phyloP scores from a whole-genome alignment of 1,140 invertebrate species.

The Diorhabda elongata region DNA sequence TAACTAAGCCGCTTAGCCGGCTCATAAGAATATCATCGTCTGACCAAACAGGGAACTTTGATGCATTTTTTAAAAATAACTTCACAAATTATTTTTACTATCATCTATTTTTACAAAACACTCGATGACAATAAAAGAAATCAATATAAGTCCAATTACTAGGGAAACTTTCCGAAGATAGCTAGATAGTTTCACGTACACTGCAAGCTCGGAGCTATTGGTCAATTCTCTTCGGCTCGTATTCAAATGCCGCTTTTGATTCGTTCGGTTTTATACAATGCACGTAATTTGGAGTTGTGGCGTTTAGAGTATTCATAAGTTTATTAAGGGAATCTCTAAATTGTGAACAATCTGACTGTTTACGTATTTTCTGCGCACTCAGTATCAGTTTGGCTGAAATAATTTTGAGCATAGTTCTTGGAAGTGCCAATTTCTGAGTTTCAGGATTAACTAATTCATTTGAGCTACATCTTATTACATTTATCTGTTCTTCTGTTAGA shows the following conservation, averaged over 20 bases:
- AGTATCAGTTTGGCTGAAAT: constrained; percentile 50
- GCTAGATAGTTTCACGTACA: constrained; percentile 95
- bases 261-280: constrained; percentile 99
- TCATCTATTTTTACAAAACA: constrained; percentile 73
- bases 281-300: constrained; percentile 97
- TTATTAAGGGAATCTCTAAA: constrained; percentile 90
- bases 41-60: constrained; percentile 90
- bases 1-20: constrained; percentile 95
- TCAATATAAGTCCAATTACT: constrained; percentile 91
- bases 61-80: constrained; percentile 74
- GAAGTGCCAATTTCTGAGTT: constrained; percentile 49
- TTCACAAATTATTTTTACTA: constrained; percentile 74
- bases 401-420: constrained; percentile 51
- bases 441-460: constrained; percentile 53
- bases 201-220: constrained; percentile 96
- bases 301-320: constrained; percentile 88
- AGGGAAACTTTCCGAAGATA: constrained; percentile 96
- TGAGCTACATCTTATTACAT: constrained; percentile 54
- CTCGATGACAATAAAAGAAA: constrained; percentile 88
- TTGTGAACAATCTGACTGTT: constrained; percentile 68
- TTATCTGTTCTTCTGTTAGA: constrained; percentile 90
- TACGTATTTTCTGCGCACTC: constrained; percentile 49
- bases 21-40: constrained; percentile 96
- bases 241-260: constrained; percentile 82
- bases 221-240: constrained; percentile 84